Percentiles rank a stretch among this genome's conserved stretches.
phyloP scores from a whole-genome alignment of 2,113 vertebrate genomes.

The Actenoides lindsayi region DNA sequence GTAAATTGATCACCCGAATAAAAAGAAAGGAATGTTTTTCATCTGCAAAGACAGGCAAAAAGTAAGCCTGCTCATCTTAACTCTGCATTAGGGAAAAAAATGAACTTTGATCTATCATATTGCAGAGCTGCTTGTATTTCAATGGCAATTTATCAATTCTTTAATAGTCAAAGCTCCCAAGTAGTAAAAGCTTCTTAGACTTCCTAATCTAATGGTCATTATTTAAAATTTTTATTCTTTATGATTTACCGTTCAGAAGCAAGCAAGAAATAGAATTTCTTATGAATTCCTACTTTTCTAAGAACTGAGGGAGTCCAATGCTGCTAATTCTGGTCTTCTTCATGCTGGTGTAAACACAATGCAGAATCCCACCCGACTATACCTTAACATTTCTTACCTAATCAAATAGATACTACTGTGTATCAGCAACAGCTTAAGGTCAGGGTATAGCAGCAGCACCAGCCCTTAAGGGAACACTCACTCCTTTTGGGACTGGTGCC shows the following conservation, averaged over 20 bases:
- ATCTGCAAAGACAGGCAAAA: slow-evolving; percentile 34
- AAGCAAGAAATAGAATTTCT: not conserved
- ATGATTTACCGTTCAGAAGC: not conserved
- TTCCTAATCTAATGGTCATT: not conserved
- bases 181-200: slow-evolving; percentile 24
- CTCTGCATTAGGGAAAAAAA: slow-evolving; percentile 29
- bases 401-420: not conserved
- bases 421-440: not conserved
- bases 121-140: slow-evolving; percentile 39
- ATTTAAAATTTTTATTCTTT: not conserved
- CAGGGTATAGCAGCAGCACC: not conserved
- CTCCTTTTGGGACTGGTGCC: accelerated
- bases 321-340: not conserved
- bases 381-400: not conserved
- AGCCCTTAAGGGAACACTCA: not conserved
- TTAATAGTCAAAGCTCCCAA: slow-evolving; percentile 50
- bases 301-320: not conserved
- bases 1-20: slow-evolving; percentile 46
- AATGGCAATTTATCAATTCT: slow-evolving; percentile 45
- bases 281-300: not conserved
- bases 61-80: slow-evolving; percentile 17
- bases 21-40: slow-evolving; percentile 49
- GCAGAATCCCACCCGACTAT: not conserved
- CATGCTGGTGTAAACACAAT: not conserved
- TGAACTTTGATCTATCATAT: slow-evolving; percentile 55